Evolutionary conservation across 2,797 vertebrate genomes (phyloP).

Genomic region (Karalla daura): DNA sequence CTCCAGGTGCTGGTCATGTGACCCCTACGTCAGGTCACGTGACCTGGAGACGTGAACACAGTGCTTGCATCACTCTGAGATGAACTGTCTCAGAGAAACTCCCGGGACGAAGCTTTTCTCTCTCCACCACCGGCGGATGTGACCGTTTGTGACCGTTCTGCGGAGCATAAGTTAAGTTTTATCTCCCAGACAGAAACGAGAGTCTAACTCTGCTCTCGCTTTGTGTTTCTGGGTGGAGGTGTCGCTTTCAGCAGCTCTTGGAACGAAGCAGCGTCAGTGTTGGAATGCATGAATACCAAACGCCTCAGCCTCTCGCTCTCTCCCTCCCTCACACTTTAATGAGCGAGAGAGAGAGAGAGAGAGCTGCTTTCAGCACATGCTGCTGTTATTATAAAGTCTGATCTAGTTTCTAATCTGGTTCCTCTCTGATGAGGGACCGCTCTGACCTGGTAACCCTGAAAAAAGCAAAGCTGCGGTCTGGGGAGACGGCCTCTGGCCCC

Average conservation of each 20-base stretch:
- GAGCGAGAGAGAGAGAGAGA: too few species aligned
- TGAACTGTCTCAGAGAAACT: slow-evolving; percentile 15
- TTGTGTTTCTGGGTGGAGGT: slow-evolving; percentile 40
- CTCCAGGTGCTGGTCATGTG: too few species aligned
- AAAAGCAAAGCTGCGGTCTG: slow-evolving; percentile 21
- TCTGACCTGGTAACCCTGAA: slow-evolving; percentile 70
- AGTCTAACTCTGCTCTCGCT: slow-evolving; percentile 22
- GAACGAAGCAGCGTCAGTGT: slow-evolving; percentile 28
- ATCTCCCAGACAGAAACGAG: slow-evolving; percentile 25
- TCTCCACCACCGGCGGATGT: slow-evolving; percentile 42
- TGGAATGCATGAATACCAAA: slow-evolving; percentile 48
- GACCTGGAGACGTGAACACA: too few species aligned
- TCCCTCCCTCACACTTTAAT: slow-evolving; percentile 18
- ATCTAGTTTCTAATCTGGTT: slow-evolving; percentile 76
- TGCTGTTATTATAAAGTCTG: slow-evolving; percentile 49
- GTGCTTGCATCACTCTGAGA: too few species aligned
- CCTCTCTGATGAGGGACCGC: slow-evolving; percentile 31
- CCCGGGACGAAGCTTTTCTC: neutral
- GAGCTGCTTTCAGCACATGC: slow-evolving; percentile 29
- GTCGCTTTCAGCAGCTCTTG: slow-evolving; percentile 38
- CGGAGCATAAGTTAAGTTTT: slow-evolving; percentile 38
- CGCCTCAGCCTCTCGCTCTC: slow-evolving; percentile 18
- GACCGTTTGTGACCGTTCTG: slow-evolving; percentile 38
- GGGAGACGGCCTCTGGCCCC: slow-evolving; percentile 38
- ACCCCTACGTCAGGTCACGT: too few species aligned